A percentile compares a stretch with the other conserved stretches of the same genome.
Evolutionary conservation across 2,113 vertebrate genomes (phyloP).

Genomic region (Fregetta grallaria): DNA sequence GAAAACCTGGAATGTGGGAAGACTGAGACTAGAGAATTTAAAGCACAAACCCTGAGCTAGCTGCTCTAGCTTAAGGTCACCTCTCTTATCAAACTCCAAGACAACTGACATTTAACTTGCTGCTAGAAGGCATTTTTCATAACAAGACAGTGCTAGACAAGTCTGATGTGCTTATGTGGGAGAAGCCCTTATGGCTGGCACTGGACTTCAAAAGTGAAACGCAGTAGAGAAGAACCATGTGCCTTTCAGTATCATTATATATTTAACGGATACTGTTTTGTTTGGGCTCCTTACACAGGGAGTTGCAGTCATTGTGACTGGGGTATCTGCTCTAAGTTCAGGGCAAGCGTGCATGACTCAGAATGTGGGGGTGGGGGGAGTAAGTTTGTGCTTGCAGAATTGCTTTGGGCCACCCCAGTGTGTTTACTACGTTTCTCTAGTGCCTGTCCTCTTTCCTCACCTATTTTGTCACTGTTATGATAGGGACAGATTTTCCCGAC

Average conservation of each 20-base stretch:
- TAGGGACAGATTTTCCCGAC: neutral
- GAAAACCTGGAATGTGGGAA: neutral
- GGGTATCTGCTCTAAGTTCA: neutral
- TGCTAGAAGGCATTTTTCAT: neutral
- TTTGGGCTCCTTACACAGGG: neutral
- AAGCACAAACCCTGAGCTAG: neutral
- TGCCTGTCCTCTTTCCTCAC: neutral
- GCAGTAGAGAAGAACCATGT: neutral
- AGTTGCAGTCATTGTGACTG: neutral
- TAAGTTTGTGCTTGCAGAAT: neutral
- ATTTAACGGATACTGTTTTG: neutral
- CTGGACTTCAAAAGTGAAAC: neutral
- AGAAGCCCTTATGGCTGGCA: neutral
- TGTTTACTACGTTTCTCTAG: neutral
- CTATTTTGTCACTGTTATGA: neutral
- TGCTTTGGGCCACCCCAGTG: neutral
- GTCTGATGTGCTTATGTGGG: neutral
- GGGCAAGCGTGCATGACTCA: neutral
- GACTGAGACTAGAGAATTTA: neutral
- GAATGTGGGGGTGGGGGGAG: accelerated
- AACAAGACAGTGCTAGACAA: neutral
- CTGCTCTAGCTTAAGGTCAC: neutral
- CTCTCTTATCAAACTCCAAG: neutral
- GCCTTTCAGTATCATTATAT: neutral
- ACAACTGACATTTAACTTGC: neutral